phyloP scores from a whole-genome alignment of 2,888 invertebrate genomes.

The Ceriagrion tenellum region DNA sequence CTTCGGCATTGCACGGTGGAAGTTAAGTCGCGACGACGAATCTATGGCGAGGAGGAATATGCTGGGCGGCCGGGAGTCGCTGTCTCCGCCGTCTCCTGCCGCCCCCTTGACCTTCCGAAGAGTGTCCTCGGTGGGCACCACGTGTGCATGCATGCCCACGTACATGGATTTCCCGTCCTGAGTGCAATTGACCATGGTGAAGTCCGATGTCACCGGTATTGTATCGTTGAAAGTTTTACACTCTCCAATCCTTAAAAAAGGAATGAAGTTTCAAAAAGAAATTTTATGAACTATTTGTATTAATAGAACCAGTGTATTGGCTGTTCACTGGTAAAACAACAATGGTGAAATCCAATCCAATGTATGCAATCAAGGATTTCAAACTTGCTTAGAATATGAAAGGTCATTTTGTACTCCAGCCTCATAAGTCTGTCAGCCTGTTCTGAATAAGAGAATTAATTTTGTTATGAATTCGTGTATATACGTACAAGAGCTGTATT shows the following conservation, averaged over 20 bases:
- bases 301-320: too few species aligned
- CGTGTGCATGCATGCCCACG: not conserved
- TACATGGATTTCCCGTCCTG: not conserved
- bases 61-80: not conserved
- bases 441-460: too few species aligned
- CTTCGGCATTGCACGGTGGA: not conserved
- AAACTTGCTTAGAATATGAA: too few species aligned
- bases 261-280: not conserved
- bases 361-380: too few species aligned
- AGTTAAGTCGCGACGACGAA: not conserved
- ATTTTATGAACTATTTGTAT: too few species aligned
- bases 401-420: too few species aligned
- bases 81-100: not conserved
- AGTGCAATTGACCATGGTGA: slow-evolving; percentile 16
- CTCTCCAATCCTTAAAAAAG: not conserved
- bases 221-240: not conserved
- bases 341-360: too few species aligned
- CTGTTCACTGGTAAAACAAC: too few species aligned
- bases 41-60: not conserved
- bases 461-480: too few species aligned
- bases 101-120: not conserved
- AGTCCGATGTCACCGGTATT: not conserved
- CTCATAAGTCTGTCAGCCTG: too few species aligned
- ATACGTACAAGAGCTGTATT: too few species aligned
- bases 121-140: not conserved